Conservation (phyloP, 1,140 invertebrate species). For the Catajapyx aquilonaris region DNA sequence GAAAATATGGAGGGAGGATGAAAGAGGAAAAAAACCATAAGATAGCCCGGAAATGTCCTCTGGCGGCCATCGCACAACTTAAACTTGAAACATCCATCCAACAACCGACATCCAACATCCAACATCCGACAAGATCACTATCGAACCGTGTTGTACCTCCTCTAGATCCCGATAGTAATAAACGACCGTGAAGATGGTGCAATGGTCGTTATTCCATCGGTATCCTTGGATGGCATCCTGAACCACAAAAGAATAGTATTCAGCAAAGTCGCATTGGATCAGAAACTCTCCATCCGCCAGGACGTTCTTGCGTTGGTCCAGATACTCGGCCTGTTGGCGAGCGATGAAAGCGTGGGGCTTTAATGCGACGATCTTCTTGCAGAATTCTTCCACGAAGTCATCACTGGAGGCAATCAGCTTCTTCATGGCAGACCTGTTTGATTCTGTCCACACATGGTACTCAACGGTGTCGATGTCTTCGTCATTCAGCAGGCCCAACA, state of each 20-base stretch:
- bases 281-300: background rate
- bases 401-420: constrained; percentile 10
- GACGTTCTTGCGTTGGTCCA: too few species aligned
- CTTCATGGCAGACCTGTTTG: constrained; percentile 12
- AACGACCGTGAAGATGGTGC: constrained; percentile 12
- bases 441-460: constrained; percentile 13
- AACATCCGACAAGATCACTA: too few species aligned
- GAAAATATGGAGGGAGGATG: too few species aligned
- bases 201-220: constrained; percentile 11
- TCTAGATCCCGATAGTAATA: constrained; percentile 7
- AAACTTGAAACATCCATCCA: too few species aligned
- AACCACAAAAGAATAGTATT: constrained; percentile 11
- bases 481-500: constrained; percentile 7
- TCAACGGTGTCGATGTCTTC: constrained; percentile 11
- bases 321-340: background rate
- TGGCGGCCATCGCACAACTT: too few species aligned
- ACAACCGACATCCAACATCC: too few species aligned
- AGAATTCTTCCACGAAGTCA: constrained; percentile 10
- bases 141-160: too few species aligned
- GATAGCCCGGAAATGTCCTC: too few species aligned
- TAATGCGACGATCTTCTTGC: constrained; percentile 1
- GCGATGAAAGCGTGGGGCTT: background rate
- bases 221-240: too few species aligned
- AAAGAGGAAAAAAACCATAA: too few species aligned
- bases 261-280: constrained; percentile 11